A percentile compares a stretch with the other conserved stretches of the same genome.
phyloP scores from a whole-genome alignment of 2,797 vertebrate species.

The Muscicapa comitata region DNA sequence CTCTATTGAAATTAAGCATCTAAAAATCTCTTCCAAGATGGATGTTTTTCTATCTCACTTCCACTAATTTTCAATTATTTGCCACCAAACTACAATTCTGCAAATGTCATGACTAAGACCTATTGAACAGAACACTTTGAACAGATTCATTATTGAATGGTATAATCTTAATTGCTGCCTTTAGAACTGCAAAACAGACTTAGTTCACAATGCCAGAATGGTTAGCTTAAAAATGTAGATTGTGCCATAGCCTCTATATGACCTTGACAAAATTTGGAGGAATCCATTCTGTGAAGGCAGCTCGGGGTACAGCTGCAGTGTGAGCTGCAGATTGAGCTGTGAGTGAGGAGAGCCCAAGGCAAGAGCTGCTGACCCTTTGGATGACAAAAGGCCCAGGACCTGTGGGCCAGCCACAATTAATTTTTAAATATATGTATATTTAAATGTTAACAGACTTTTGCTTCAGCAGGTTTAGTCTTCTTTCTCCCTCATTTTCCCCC shows the following conservation, averaged over 20 bases:
- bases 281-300: no score
- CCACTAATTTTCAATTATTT: background rate
- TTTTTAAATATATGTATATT: background rate
- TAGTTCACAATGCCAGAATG: background rate
- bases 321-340: background rate
- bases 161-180: background rate
- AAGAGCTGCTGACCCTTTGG: background rate
- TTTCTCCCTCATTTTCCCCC: background rate
- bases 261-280: background rate
- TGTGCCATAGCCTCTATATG: background rate
- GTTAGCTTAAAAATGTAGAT: background rate
- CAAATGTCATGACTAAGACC: background rate
- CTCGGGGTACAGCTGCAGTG: background rate
- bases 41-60: background rate
- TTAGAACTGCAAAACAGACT: background rate
- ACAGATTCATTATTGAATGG: background rate
- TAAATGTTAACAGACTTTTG: background rate
- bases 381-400: background rate
- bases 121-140: background rate
- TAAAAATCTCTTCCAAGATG: background rate
- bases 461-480: background rate
- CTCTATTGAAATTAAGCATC: conserved; percentile 52
- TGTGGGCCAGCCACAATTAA: background rate
- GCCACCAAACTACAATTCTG: background rate
- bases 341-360: background rate